Evolutionary conservation across 2,888 invertebrate species (phyloP).

Genomic region (Thera obeliscata): DNA sequence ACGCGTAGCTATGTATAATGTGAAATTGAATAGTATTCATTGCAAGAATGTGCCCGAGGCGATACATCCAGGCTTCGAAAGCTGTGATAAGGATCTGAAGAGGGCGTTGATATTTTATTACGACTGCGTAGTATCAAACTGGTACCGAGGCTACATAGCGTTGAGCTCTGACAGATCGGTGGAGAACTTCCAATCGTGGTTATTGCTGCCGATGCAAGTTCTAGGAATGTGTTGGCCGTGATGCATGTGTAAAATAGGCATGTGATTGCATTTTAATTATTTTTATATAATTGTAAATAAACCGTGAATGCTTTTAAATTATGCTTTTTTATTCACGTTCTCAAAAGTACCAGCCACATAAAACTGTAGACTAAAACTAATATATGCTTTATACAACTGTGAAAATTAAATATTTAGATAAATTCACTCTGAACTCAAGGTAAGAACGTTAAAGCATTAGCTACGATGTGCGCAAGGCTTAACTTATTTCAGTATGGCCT

Average conservation of each 20-base stretch:
- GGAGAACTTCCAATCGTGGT: conserved; percentile 68
- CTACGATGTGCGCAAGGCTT: too few species aligned
- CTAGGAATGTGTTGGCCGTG: conserved; percentile 72
- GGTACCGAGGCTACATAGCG: conserved; percentile 64
- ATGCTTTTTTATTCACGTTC: neutral
- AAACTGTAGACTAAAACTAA: too few species aligned
- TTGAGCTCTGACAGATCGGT: conserved; percentile 60
- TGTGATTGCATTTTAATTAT: conserved; percentile 29
- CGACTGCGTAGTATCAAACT: conserved; percentile 61
- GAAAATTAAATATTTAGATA: too few species aligned
- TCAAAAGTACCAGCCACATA: neutral
- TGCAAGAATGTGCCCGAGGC: conserved; percentile 63
- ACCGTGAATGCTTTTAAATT: conserved; percentile 23
- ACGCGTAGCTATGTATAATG: conserved; percentile 62
- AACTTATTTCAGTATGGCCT: conserved; percentile 1
- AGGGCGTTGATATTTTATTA: conserved; percentile 62
- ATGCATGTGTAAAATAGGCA: conserved; percentile 37
- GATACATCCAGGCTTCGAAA: conserved; percentile 68
- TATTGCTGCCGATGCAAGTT: conserved; percentile 59
- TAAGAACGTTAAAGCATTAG: too few species aligned
- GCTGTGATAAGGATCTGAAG: conserved; percentile 61
- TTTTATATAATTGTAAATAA: conserved; percentile 27
- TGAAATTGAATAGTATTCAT: conserved; percentile 61
- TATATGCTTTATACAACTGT: too few species aligned
- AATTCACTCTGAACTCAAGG: too few species aligned